phyloP scores from a whole-genome alignment of 2,888 invertebrate genomes.

The Drosophila mulleri region DNA sequence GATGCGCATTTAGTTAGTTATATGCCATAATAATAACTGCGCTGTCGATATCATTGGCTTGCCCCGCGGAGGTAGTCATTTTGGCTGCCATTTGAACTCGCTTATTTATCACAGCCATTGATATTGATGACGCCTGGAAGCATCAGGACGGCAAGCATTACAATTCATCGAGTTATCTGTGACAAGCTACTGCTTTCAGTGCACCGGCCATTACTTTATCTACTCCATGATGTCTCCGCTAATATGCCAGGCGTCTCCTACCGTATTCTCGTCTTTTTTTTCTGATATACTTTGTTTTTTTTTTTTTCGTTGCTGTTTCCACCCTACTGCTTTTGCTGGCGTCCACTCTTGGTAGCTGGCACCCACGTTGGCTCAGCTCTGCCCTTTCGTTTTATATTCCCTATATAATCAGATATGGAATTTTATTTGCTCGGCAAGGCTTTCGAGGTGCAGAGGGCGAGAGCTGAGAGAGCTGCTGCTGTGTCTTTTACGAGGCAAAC shows the following conservation, averaged over 20 bases:
- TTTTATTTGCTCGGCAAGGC: constrained; percentile 64
- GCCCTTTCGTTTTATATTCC: constrained; percentile 66
- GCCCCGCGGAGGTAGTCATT: constrained; percentile 4
- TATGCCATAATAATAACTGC: constrained; percentile 6
- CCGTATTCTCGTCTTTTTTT: constrained; percentile 2
- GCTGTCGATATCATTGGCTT: constrained; percentile 34
- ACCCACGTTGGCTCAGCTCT: constrained; percentile 41
- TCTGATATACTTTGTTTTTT: neutral
- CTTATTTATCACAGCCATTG: constrained; percentile 21
- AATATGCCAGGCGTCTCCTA: constrained; percentile 66
- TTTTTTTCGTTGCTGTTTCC: constrained; percentile 29
- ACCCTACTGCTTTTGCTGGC: constrained; percentile 28
- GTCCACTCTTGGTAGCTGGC: constrained; percentile 26
- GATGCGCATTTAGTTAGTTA: constrained; percentile 13
- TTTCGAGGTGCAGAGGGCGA: neutral
- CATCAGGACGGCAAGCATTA: constrained; percentile 44
- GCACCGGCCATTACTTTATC: constrained; percentile 72
- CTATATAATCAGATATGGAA: constrained; percentile 76
- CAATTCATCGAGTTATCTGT: constrained; percentile 61
- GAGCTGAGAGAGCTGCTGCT: constrained; percentile 11
- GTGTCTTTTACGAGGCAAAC: constrained; percentile 37
- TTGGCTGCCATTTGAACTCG: constrained; percentile 30
- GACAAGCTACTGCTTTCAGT: constrained; percentile 43
- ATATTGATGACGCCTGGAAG: constrained; percentile 52
- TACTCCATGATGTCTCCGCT: constrained; percentile 66